These are phyloP conservation scores for Dolichoris vasculosae DNA, from an alignment of 1,140 invertebrate species.

Conservation along the genomic window DNA sequence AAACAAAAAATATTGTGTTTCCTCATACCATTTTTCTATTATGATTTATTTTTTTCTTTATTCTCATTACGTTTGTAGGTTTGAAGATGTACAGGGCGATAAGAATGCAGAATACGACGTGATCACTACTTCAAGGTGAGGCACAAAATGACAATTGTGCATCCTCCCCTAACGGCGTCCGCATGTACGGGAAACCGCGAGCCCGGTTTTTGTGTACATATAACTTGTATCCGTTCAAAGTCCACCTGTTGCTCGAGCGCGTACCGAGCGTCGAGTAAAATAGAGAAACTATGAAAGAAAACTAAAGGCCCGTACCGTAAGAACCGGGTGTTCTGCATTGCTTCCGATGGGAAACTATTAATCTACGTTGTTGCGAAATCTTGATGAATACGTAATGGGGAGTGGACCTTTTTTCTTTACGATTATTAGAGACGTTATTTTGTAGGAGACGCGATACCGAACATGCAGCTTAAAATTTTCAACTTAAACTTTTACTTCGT, in stretches of 20 bases:
- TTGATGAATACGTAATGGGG: neutral
- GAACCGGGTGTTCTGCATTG: slow-evolving; percentile 33
- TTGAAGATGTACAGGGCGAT: slow-evolving; percentile 69
- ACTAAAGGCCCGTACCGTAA: neutral
- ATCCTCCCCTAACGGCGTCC: neutral
- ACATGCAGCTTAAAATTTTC: neutral
- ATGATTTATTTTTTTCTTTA: slow-evolving; percentile 68
- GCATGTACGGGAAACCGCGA: neutral
- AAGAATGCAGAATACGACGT: slow-evolving; percentile 72
- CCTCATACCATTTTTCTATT: slow-evolving; percentile 51
- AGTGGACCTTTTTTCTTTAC: no score
- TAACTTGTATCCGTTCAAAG: neutral
- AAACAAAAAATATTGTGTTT: slow-evolving; percentile 4
- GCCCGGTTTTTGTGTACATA: neutral
- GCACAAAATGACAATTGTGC: slow-evolving; percentile 52
- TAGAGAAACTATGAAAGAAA: neutral
- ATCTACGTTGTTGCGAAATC: neutral
- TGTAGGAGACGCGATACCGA: neutral
- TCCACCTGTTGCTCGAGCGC: slow-evolving; percentile 34
- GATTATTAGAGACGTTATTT: neutral
- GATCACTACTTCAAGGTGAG: slow-evolving; percentile 73
- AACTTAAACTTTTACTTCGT: no score
- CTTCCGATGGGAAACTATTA: neutral
- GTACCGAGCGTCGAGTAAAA: slow-evolving; percentile 23
- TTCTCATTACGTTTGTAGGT: slow-evolving; percentile 70